Evolutionary conservation across 2,113 vertebrate genomes (phyloP), one percentile per base, ranked within the genome.

Genomic region (Notarius quadriscutis): DNA sequence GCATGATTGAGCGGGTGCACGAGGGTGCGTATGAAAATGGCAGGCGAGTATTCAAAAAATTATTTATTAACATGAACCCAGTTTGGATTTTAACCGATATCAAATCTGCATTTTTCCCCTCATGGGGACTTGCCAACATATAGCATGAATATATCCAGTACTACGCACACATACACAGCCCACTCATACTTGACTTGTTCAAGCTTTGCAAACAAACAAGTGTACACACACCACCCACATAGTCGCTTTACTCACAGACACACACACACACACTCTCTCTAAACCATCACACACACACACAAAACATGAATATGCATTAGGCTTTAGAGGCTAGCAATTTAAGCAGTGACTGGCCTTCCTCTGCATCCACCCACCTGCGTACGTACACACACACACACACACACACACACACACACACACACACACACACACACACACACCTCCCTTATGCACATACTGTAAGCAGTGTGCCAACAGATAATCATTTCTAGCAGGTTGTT

Each of bases 151-250:
- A 57, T 12, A 57, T 57, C 20, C 60, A 22, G 7, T 7, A 62
- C 60, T 20, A 22, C 20, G 22, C 58, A 62, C 63, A 53, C 12
- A 84, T 48, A 71, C 65, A 84, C 83, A 84, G 62, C 60, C 82
- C 63, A 65, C 82, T 53, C 82, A 84, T 81, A 81, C 57, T 41
- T 79, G 79, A 62, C 57, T 62, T 81, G 79, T 60, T 62, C 79
- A 81, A 81, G 79, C 79, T 81, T 81, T 81, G 79, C 79, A 81
- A 81, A 81, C 57, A 81, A 81, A 81, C 79, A 81, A 58, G 57
- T 62, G 79, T 81, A 81, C 79, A 81, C 77, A 79, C 25, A 79
- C 77, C 77, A 55, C 77, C 77, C 77, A 79, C 77, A 53, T 53
- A 79, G n/a, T 79, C 25, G 27, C 77, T 30, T 20, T 30, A 17